These are phyloP conservation scores for Augochlora pura DNA, from an alignment of 1,140 invertebrate genomes.

Conservation along the genomic window DNA sequence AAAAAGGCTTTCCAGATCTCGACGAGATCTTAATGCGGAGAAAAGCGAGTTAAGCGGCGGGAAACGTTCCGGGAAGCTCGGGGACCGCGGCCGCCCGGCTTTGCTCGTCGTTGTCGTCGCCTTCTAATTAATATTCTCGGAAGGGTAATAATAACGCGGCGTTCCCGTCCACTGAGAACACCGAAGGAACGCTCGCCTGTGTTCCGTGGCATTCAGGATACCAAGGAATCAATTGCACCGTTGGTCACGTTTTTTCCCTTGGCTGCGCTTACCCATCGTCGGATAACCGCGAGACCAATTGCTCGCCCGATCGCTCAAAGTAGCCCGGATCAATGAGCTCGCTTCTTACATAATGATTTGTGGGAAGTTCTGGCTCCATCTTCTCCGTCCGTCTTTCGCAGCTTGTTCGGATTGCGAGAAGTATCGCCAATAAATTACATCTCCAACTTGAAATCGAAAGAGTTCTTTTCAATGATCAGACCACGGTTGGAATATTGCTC, in stretches of 20 bases:
- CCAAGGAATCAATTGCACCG: neutral
- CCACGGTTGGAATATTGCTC: too few species aligned
- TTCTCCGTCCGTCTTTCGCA: too few species aligned
- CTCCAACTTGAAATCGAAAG: too few species aligned
- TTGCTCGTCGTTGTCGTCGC: neutral
- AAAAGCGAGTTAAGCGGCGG: constrained; percentile 9
- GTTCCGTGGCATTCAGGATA: neutral
- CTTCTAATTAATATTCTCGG: constrained; percentile 38
- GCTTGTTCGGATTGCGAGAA: too few species aligned
- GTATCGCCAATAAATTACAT: too few species aligned
- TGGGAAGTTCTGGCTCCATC: too few species aligned
- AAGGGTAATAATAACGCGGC: constrained; percentile 35
- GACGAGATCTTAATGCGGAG: neutral
- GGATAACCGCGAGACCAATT: neutral
- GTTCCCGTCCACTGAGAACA: neutral
- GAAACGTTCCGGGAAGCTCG: constrained; percentile 12
- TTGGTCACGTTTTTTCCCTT: neutral
- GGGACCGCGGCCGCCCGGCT: neutral
- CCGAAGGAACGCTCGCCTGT: neutral
- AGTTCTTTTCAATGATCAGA: too few species aligned
- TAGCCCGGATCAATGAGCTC: too few species aligned
- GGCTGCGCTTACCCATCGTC: neutral
- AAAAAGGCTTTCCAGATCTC: constrained; percentile 6
- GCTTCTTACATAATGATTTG: too few species aligned
- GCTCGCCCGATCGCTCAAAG: neutral